Evolutionary conservation across 2,888 invertebrate genomes (phyloP).

Genomic region (Lissocephala sabroskyi): DNA sequence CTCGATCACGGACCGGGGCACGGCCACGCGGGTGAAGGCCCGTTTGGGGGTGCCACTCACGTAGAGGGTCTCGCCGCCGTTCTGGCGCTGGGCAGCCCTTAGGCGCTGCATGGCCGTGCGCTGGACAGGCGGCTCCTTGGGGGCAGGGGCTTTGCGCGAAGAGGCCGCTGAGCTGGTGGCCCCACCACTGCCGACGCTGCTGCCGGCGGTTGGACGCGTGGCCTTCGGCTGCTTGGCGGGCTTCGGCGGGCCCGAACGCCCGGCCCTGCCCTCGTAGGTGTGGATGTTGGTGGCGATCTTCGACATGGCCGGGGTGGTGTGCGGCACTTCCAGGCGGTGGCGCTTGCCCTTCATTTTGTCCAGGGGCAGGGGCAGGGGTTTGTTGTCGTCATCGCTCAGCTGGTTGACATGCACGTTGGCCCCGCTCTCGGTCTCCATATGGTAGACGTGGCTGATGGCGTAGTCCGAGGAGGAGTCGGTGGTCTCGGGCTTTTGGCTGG

Average conservation of each 20-base stretch:
- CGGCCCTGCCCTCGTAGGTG: not conserved
- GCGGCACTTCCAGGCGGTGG: conserved; percentile 3
- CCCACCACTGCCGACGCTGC: too few relatives aligned
- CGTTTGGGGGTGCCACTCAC: too few relatives aligned
- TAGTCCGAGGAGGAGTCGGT: too few relatives aligned
- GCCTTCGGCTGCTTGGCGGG: conserved; percentile 25
- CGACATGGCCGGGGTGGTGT: conserved; percentile 13
- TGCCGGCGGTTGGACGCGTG: too few relatives aligned
- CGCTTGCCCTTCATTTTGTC: conserved; percentile 5
- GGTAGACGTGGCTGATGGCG: conserved; percentile 8
- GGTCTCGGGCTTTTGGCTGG: not conserved
- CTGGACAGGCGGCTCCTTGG: not conserved
- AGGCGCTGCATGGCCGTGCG: conserved; percentile 5
- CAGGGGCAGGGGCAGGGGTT: not conserved
- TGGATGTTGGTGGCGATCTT: conserved; percentile 1
- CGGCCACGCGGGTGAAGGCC: too few relatives aligned
- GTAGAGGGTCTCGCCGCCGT: too few relatives aligned
- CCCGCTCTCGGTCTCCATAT: conserved; percentile 7
- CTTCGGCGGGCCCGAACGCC: conserved; percentile 19
- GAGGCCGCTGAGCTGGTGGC: too few relatives aligned
- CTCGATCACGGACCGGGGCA: too few relatives aligned
- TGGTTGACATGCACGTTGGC: conserved; percentile 7
- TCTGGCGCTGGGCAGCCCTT: conserved; percentile 9
- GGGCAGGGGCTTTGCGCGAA: not conserved
- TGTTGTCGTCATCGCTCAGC: conserved; percentile 1